Base-by-base conservation (phyloP, 2,888 invertebrate genomes). In the Iphiclides podalirius region DNA sequence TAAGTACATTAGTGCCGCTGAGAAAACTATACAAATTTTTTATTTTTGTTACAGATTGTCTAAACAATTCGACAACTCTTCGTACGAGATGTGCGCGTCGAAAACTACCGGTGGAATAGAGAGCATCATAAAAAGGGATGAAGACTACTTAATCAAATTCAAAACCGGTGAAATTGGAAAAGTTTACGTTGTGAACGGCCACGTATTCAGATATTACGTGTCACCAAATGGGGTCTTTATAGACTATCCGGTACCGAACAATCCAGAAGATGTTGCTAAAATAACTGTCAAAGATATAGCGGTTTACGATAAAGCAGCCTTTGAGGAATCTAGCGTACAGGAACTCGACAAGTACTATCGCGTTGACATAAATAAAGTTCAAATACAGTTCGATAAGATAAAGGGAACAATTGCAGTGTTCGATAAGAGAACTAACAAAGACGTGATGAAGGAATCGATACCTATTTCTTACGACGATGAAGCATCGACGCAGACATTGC, bases 181-280 rank as follows among this genome's bases (percentile, higher is more conserved):
- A 54, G 54, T 88, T 14, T 64, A 75, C 47, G 75, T 88, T 49
- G 57, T 86, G 26, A 85, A 82, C 54, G 67, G 68, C 38, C 86
- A 86, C 64, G 82, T 81, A 0, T 79, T 86, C 46, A 75, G 78
- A 61, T 87, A 70, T 53, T 78, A 83, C 58, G 78, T 87, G 77
- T 80, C 84, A 1, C 79, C 79, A 1, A 70, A 61, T n/a, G 75
- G 74, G 1, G 53, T 55, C 1, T 88, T 86, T 52, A 56, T 66
- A 2, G 84, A 86, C 3, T 82, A 82, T 55, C 87, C 87, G 2
- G 53, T 55, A 40, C 84, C 87, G 1, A 66, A 71, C 4, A 66
- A 86, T 55, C 63, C 73, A 12, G 58, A 59, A 3, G 83, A 86
- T 55, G 58, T 60, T 0, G 80, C 85, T 11, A 84, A 70, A 59